Evolutionary conservation across 2,113 vertebrate genomes (phyloP).

Genomic region (mouse (Mus musculus)): GRCm39 chrX:100294001-100294500

Average conservation of each 20-base stretch:
- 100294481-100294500: conserved; percentile 53
- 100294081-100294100: no score
- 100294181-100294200: no score
- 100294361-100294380: conserved; percentile 33
- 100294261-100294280: conserved; percentile 4
- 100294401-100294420: conserved; percentile 44
- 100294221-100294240: no score
- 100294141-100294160: no score
- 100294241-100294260: not conserved
- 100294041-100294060: not conserved
- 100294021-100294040: not conserved
- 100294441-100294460: conserved; percentile 49
- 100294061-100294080: not conserved
- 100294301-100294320: conserved; percentile 46
- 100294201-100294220: no score
- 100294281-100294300: conserved; percentile 31
- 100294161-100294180: no score
- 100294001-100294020: not conserved
- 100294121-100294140: no score
- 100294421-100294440: conserved; percentile 37
- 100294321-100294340: conserved; percentile 9
- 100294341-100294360: conserved; percentile 23
- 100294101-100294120: no score
- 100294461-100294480: conserved; percentile 53
- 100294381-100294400: conserved; percentile 67